These are phyloP conservation scores for Epinephelus lanceolatus DNA, from an alignment of 2,113 vertebrate species.

Conservation along the genomic window DNA sequence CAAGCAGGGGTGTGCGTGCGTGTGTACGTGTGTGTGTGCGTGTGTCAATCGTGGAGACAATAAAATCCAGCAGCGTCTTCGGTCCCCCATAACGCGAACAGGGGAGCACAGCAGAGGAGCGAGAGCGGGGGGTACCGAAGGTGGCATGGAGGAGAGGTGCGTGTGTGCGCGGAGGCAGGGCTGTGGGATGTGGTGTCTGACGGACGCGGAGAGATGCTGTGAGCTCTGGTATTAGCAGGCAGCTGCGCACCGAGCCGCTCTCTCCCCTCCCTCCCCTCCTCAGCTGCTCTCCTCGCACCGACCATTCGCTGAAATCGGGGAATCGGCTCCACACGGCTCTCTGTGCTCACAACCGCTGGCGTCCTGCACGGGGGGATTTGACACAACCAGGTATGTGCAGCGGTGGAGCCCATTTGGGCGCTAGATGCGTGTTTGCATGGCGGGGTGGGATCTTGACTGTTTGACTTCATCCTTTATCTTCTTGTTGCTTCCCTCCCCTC, in stretches of 20 bases:
- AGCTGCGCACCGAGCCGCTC: conserved; percentile 77
- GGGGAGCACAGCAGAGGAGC: conserved; percentile 48
- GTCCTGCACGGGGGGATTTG: conserved; percentile 54
- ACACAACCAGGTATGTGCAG: conserved; percentile 77
- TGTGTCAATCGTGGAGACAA: conserved; percentile 64
- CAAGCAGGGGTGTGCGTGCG: conserved; percentile 10
- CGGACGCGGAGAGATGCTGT: conserved; percentile 75
- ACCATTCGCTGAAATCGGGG: conserved; percentile 71
- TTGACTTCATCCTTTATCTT: conserved; percentile 67
- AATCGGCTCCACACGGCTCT: conserved; percentile 64
- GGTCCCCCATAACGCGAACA: conserved; percentile 14
- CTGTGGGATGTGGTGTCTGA: conserved; percentile 76
- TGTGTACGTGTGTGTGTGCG: neutral
- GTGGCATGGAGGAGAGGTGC: conserved; percentile 71
- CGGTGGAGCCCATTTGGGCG: conserved; percentile 27
- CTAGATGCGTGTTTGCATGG: conserved; percentile 70
- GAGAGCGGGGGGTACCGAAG: conserved; percentile 39
- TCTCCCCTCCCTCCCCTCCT: conserved; percentile 59
- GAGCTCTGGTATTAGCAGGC: conserved; percentile 79
- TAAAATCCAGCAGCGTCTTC: conserved; percentile 21
- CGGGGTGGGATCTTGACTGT: conserved; percentile 41
- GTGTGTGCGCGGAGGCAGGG: conserved; percentile 71
- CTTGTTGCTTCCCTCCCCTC: conserved; percentile 76
- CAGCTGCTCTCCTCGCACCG: conserved; percentile 56
- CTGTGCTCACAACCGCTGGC: conserved; percentile 52